Conservation (phyloP, 2,888 invertebrate genomes). For the Ormia ochracea region DNA sequence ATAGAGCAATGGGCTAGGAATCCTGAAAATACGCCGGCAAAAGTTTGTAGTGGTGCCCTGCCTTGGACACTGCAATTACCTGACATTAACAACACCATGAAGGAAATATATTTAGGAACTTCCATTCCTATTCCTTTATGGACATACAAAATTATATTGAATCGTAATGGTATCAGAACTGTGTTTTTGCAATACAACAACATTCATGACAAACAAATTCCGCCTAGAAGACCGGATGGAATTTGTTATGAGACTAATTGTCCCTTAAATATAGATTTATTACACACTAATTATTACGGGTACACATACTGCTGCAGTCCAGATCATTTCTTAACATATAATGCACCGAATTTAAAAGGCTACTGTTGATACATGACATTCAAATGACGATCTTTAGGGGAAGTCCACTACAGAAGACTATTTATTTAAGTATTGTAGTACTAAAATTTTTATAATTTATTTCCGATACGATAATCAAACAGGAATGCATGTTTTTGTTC, state of each 20-base stretch:
- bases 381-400: too few relatives aligned
- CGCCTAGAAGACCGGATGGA: slow-evolving; percentile 13
- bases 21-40: slow-evolving; percentile 68
- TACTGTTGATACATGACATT: too few relatives aligned
- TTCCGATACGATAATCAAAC: too few relatives aligned
- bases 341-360: slow-evolving; percentile 40
- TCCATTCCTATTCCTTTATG: slow-evolving; percentile 56
- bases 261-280: slow-evolving; percentile 28
- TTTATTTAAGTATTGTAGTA: not conserved
- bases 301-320: slow-evolving; percentile 49
- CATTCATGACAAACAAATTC: slow-evolving; percentile 38
- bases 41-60: slow-evolving; percentile 57
- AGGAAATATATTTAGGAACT: slow-evolving; percentile 26
- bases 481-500: too few relatives aligned
- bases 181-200: slow-evolving; percentile 56
- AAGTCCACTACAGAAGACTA: too few relatives aligned
- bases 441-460: too few relatives aligned
- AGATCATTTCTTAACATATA: slow-evolving; percentile 18
- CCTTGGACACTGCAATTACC: slow-evolving; percentile 19
- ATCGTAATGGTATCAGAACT: slow-evolving; percentile 17
- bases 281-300: slow-evolving; percentile 4
- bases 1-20: slow-evolving; percentile 76
- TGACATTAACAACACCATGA: not conserved
- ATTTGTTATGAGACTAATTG: slow-evolving; percentile 9
- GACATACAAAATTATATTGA: slow-evolving; percentile 54